Percentiles rank a stretch among this genome's conserved stretches.
Conservation (phyloP, 2,113 vertebrate genomes). For the Hippolais icterina region DNA sequence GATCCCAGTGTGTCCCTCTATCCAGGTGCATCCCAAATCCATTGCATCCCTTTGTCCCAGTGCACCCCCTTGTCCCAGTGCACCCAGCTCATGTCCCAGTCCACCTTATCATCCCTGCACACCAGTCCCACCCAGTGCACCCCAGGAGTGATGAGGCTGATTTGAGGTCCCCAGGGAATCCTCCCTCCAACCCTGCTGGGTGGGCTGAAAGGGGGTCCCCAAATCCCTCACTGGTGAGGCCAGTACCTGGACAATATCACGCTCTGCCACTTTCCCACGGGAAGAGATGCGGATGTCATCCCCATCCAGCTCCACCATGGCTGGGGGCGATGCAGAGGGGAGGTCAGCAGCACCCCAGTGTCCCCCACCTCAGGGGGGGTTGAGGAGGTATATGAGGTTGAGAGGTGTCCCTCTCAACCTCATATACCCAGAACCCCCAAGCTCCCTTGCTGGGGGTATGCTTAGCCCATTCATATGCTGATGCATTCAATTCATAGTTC, state of each 20-base stretch:
- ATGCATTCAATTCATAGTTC: neutral
- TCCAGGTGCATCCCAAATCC: neutral
- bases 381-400: too few species aligned
- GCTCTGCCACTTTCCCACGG: conserved; percentile 87
- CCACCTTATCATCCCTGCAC: neutral
- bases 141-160: neutral
- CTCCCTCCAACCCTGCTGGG: neutral
- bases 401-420: neutral
- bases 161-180: neutral
- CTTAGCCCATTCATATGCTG: neutral
- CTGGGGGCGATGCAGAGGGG: neutral
- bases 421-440: neutral
- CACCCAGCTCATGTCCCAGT: neutral
- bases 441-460: neutral
- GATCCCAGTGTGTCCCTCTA: neutral
- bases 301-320: conserved; percentile 94
- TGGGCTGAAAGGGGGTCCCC: neutral
- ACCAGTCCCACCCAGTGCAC: neutral
- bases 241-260: conserved; percentile 92
- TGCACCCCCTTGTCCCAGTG: neutral
- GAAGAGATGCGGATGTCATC: conserved; percentile 92
- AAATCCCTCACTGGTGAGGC: neutral
- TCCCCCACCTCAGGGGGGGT: neutral
- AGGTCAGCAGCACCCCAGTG: neutral
- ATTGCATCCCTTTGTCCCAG: neutral